phyloP scores from a whole-genome alignment of 2,797 vertebrate genomes.

The Carapus acus region DNA sequence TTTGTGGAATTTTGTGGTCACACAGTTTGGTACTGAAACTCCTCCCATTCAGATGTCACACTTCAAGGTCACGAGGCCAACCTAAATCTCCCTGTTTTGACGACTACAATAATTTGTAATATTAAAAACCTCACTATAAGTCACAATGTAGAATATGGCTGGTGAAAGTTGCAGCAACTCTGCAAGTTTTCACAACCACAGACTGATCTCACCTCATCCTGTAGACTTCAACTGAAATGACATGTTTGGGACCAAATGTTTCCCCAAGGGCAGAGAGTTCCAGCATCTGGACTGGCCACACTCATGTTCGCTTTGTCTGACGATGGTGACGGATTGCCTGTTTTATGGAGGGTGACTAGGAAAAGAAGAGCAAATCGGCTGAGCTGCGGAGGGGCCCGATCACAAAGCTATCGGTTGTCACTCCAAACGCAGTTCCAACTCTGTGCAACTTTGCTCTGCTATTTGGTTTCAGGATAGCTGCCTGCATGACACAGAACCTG shows the following conservation, averaged over 20 bases:
- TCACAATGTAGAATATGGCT: too few species aligned
- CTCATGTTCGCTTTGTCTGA: constrained; percentile 14
- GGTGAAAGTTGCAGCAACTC: too few species aligned
- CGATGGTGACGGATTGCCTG: constrained; percentile 55
- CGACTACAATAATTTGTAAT: too few species aligned
- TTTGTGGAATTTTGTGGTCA: too few species aligned
- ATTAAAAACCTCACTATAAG: too few species aligned
- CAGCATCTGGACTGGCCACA: constrained; percentile 19
- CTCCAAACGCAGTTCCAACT: constrained; percentile 9
- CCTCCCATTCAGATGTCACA: too few species aligned
- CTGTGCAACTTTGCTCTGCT: constrained; percentile 18
- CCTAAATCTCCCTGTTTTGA: too few species aligned
- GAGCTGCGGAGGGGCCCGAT: constrained; percentile 18
- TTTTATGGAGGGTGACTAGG: constrained; percentile 59
- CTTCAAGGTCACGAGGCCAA: too few species aligned
- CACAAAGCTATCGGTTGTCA: constrained; percentile 29
- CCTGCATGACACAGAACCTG: constrained; percentile 22
- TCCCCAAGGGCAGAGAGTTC: constrained; percentile 34
- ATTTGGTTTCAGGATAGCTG: constrained; percentile 13
- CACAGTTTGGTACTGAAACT: too few species aligned
- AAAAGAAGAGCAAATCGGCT: constrained; percentile 54
- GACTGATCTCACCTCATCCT: too few species aligned
- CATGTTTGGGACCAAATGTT: constrained; percentile 20
- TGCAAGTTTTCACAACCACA: too few species aligned
- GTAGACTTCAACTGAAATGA: constrained; percentile 10